phyloP scores from a whole-genome alignment of 2,797 vertebrate species.

The Coreius guichenoti region DNA sequence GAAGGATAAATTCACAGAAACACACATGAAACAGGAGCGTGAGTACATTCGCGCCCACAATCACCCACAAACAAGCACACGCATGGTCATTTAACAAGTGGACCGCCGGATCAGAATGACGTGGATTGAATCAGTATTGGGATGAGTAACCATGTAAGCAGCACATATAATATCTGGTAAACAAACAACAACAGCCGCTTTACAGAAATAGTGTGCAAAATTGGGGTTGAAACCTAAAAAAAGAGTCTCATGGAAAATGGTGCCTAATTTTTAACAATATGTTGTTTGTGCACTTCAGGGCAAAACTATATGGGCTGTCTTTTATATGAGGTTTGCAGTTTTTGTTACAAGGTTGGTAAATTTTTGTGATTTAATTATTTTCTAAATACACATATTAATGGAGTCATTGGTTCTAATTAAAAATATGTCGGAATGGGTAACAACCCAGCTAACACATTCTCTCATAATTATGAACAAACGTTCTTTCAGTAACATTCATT shows the following conservation, averaged over 20 bases:
- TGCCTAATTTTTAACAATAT: not conserved
- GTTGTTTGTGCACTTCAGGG: not conserved
- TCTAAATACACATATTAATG: not conserved
- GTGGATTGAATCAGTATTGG: constrained; percentile 22
- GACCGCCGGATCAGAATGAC: constrained; percentile 19
- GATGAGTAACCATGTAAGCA: not conserved
- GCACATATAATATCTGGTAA: not conserved
- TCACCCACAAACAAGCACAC: not conserved
- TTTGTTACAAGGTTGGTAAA: not conserved
- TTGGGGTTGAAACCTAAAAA: not conserved
- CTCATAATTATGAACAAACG: too few species aligned
- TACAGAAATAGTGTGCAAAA: not conserved
- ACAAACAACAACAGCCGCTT: not conserved
- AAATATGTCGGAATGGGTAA: not conserved
- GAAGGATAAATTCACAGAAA: not conserved
- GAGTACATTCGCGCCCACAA: not conserved
- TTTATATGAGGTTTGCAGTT: not conserved
- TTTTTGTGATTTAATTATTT: not conserved
- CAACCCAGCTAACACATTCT: too few species aligned
- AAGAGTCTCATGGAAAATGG: not conserved
- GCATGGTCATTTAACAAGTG: constrained; percentile 1
- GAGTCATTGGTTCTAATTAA: too few species aligned
- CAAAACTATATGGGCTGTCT: not conserved
- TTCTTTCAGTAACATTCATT: too few species aligned
- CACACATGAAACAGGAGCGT: not conserved